A percentile compares a stretch with the other conserved stretches of the same genome.
These are phyloP conservation scores for Euwallacea fornicatus DNA, from an alignment of 1,140 invertebrate genomes.

Conservation along the genomic window DNA sequence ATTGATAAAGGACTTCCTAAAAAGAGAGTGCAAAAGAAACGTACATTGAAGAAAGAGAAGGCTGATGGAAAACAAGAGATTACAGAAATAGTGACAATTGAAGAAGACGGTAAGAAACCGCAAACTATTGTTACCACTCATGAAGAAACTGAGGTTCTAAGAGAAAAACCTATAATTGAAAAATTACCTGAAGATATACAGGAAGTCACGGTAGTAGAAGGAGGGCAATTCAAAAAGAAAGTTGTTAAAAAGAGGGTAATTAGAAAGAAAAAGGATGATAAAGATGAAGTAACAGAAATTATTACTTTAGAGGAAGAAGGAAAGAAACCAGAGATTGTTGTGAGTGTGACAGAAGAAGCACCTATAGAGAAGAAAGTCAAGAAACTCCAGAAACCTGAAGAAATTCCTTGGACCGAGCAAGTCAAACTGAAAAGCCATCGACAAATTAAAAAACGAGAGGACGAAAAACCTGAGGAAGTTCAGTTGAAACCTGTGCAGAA, in stretches of 20 bases:
- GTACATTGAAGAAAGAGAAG: constrained; percentile 41
- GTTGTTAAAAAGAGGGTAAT: constrained; percentile 39
- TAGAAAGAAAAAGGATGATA: constrained; percentile 40
- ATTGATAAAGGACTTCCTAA: constrained; percentile 40
- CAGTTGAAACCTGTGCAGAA: constrained; percentile 40
- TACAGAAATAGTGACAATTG: constrained; percentile 19
- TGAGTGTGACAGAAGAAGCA: constrained; percentile 48
- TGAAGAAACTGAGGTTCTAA: constrained; percentile 36
- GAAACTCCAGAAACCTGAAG: constrained; percentile 46
- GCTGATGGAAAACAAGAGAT: constrained; percentile 31
- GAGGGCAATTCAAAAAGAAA: constrained; percentile 43
- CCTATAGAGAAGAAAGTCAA: constrained; percentile 13
- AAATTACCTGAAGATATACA: constrained; percentile 45
- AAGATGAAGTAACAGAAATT: constrained; percentile 40
- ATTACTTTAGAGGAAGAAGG: constrained; percentile 50
- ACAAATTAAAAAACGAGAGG: constrained; percentile 25
- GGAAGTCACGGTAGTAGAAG: constrained; percentile 45
- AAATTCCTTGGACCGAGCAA: constrained; percentile 42
- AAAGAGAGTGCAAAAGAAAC: constrained; percentile 42
- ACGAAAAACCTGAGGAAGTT: constrained; percentile 38
- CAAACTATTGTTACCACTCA: constrained; percentile 32
- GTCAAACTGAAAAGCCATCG: constrained; percentile 43
- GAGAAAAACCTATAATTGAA: constrained; percentile 26
- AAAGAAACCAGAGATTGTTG: constrained; percentile 47
- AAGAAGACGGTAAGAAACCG: constrained; percentile 28